Base-by-base conservation (phyloP, 1,140 invertebrate species). In the Platorchestia sp. region DNA sequence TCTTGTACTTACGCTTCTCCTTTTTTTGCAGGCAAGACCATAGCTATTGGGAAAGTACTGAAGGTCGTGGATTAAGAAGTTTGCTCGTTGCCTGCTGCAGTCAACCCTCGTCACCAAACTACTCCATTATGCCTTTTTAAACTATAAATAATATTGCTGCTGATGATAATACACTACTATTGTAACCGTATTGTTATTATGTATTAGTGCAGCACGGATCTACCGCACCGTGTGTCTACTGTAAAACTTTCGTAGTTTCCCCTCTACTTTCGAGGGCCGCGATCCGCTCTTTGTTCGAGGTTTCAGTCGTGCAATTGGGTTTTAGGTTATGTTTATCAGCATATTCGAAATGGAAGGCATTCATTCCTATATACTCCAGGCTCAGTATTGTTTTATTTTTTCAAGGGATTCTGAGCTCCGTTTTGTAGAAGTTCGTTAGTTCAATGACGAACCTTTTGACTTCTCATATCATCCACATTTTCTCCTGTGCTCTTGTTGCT, bases 31-130 rank as follows among this genome's bases (percentile, higher is more conserved):
- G 90, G 93, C n/a, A 95, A 95, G 75, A 95, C 90, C 59, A 95
- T 95, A 43, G 93, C 93, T 5, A 95, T 95, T 41, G 59, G 53
- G 75, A 95, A 95, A n/a, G 93, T 95, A 59, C 86, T 95, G 42
- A 95, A 95, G 95, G 90, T 95, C 95, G 93, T 95, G 95, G 90
- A 95, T 45, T 95, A 95, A 86, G 59, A 44, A 75, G 91, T 95
- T 86, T 59, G 42, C 59, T 45, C 45, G 93, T 95, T 59, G 59
- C 86, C 87, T 95, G 87, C 87, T 90, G 41, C 87, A 90, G 87
- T 90, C 41, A 90, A 42, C 87, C 87, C 91, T 93, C 91, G 44
- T 45, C 91, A 93, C 91, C 91, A 47, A 93, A 93, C 43, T 93
- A 93, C 91, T 93, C 91, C 91, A 93, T 93, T n/a, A 93, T 93